phyloP scores from a whole-genome alignment of 2,888 invertebrate genomes.

The Spialia ferax region DNA sequence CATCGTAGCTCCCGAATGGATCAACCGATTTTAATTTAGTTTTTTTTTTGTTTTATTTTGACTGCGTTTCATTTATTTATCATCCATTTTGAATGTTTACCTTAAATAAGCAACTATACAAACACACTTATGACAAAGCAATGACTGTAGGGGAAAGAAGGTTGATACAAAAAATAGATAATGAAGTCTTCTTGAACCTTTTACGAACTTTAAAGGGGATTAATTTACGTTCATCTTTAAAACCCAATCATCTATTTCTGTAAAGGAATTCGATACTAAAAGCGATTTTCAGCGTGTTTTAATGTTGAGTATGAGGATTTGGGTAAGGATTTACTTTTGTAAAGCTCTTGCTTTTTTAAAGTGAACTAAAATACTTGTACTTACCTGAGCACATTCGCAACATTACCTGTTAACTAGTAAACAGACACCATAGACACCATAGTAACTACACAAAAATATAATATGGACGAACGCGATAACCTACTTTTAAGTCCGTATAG shows the following conservation, averaged over 20 bases:
- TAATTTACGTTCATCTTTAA: constrained; percentile 28
- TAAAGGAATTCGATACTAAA: constrained; percentile 26
- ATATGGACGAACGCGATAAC: too few relatives aligned
- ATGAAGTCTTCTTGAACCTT: constrained; percentile 66
- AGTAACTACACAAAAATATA: too few relatives aligned
- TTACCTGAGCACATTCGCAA: not conserved
- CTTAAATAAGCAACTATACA: constrained; percentile 3
- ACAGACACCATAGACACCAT: too few relatives aligned
- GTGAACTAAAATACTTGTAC: too few relatives aligned
- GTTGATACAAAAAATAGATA: constrained; percentile 66
- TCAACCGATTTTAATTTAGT: too few relatives aligned
- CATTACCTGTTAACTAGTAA: constrained; percentile 44
- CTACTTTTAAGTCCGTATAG: too few relatives aligned
- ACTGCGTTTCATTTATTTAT: too few relatives aligned
- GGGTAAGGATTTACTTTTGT: not conserved
- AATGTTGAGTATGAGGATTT: not conserved
- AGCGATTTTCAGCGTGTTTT: constrained; percentile 24
- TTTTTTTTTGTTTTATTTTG: too few relatives aligned
- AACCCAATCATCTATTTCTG: constrained; percentile 23
- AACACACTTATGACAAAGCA: constrained; percentile 42
- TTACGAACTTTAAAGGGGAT: constrained; percentile 49
- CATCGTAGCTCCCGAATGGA: too few relatives aligned
- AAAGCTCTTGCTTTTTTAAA: too few relatives aligned
- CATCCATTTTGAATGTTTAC: too few relatives aligned
- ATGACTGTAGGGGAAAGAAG: constrained; percentile 64